phyloP scores from a whole-genome alignment of 2,113 vertebrate genomes.

The Bujurquina vittata region DNA sequence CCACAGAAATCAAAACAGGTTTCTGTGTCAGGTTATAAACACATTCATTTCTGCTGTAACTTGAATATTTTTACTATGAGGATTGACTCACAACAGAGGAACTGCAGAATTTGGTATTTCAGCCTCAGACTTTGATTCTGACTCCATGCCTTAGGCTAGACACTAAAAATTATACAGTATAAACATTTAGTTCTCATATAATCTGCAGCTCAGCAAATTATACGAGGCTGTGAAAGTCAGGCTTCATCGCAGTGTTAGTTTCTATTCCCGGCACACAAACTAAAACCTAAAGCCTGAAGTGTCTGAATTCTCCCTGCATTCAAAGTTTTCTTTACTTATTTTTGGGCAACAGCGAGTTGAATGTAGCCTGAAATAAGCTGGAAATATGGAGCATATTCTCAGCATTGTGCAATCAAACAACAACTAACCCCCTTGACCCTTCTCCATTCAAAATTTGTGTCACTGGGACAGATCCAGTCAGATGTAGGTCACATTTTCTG shows the following conservation, averaged over 20 bases:
- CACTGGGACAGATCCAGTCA: conserved; percentile 1
- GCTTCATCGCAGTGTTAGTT: not conserved
- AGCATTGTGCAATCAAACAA: not conserved
- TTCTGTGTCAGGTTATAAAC: not conserved
- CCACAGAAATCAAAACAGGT: not conserved
- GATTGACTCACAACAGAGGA: not conserved
- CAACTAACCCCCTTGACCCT: not conserved
- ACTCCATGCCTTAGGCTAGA: not conserved
- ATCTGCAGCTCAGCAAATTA: not conserved
- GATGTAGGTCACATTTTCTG: not conserved
- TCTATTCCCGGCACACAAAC: not conserved
- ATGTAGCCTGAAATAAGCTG: not conserved
- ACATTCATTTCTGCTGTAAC: not conserved
- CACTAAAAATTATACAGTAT: too few species aligned
- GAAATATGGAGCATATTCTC: not conserved
- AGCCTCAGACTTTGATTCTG: too few species aligned
- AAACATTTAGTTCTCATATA: not conserved
- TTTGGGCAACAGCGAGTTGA: not conserved
- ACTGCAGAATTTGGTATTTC: too few species aligned
- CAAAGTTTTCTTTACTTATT: not conserved
- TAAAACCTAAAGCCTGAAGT: not conserved
- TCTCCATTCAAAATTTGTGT: conserved; percentile 22
- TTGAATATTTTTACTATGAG: too few species aligned
- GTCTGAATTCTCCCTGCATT: not conserved
- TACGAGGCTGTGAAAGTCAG: not conserved